Conservation (phyloP, 2,113 vertebrate genomes). For the Pyxicephalus adspersus region DNA sequence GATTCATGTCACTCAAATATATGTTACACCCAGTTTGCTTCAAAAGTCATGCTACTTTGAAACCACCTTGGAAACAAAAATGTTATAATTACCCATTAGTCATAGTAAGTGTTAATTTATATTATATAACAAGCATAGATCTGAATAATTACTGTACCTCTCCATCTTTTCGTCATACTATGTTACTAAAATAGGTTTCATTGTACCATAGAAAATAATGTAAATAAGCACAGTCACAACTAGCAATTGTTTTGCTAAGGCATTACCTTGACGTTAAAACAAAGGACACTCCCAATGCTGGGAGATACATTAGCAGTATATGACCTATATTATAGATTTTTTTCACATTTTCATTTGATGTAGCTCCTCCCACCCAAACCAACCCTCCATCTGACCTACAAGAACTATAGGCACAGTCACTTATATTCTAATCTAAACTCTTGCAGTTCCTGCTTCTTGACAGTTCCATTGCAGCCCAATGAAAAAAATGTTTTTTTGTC, state of each 20-base stretch:
- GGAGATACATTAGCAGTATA: too few relatives aligned
- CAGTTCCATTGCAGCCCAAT: too few relatives aligned
- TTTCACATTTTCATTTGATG: too few relatives aligned
- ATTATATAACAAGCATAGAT: conserved; percentile 10
- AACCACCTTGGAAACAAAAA: not conserved
- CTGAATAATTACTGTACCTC: conserved; percentile 1
- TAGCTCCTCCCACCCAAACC: too few relatives aligned
- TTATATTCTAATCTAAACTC: too few relatives aligned
- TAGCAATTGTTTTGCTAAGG: too few relatives aligned
- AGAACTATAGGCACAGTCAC: too few relatives aligned
- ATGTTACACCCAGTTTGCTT: not conserved
- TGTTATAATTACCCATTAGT: conserved; percentile 16
- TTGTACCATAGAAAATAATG: not conserved
- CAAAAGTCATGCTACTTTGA: not conserved
- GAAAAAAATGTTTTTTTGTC: too few relatives aligned
- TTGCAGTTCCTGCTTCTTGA: too few relatives aligned
- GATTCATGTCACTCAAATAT: not conserved
- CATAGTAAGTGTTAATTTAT: conserved; percentile 13
- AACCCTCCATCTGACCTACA: too few relatives aligned
- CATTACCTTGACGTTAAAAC: not conserved
- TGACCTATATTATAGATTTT: too few relatives aligned
- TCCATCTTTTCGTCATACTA: not conserved
- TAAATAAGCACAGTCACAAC: not conserved
- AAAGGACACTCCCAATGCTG: too few relatives aligned
- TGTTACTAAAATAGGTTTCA: not conserved